These are phyloP conservation scores for Ceraclea dissimilis DNA, from an alignment of 2,888 invertebrate genomes.

Conservation along the genomic window DNA sequence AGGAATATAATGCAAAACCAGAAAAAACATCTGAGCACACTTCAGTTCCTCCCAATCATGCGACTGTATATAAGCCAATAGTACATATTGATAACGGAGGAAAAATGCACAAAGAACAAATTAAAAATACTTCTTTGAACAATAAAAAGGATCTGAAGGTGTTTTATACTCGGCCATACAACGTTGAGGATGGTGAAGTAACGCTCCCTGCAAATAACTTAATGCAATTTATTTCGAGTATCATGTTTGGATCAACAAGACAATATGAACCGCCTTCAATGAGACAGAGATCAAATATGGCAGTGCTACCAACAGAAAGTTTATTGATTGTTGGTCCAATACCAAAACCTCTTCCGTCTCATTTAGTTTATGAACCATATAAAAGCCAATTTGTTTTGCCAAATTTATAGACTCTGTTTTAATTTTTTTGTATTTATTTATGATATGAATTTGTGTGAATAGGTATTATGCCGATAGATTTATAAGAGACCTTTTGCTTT, in stretches of 20 bases:
- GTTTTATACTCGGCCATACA: too few relatives aligned
- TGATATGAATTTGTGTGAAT: too few relatives aligned
- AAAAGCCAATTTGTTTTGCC: slow-evolving; percentile 18
- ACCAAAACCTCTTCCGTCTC: slow-evolving; percentile 15
- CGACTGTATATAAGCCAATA: not conserved
- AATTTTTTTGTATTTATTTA: too few relatives aligned
- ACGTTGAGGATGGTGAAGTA: too few relatives aligned
- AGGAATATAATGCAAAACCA: too few relatives aligned
- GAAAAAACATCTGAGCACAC: too few relatives aligned
- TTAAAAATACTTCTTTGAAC: not conserved
- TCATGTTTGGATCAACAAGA: not conserved
- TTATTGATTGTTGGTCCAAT: slow-evolving; percentile 23
- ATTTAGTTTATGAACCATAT: slow-evolving; percentile 14
- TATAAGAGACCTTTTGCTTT: not conserved
- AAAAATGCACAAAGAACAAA: not conserved
- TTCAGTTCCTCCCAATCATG: not conserved
- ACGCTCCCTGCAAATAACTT: too few relatives aligned
- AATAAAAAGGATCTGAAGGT: too few relatives aligned
- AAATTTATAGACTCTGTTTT: not conserved
- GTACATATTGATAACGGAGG: not conserved
- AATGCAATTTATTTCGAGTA: too few relatives aligned
- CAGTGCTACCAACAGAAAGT: slow-evolving; percentile 5
- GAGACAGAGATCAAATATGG: not conserved
- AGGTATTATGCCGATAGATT: too few relatives aligned
- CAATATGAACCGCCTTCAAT: not conserved